Evolutionary conservation across 1,140 invertebrate species (phyloP).

Genomic region (Hormaphis cornu): DNA sequence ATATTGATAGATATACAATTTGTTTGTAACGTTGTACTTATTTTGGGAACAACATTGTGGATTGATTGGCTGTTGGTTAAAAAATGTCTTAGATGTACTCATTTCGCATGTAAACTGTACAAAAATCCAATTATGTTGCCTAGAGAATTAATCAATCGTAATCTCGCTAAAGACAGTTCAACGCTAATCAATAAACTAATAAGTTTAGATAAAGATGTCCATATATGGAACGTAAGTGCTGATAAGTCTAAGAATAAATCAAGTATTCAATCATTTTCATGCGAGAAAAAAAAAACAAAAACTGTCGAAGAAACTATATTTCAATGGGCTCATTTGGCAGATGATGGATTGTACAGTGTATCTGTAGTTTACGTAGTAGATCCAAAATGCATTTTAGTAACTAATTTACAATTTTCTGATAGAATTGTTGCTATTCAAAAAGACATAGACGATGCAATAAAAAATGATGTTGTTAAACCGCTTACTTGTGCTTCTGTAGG

Average conservation of each 20-base stretch:
- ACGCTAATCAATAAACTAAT: not conserved
- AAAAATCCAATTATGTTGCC: not conserved
- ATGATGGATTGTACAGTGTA: not conserved
- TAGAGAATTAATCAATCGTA: slow-evolving; percentile 9
- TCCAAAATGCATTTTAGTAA: slow-evolving; percentile 9
- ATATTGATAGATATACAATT: not conserved
- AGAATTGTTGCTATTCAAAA: not conserved
- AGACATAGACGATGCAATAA: not conserved
- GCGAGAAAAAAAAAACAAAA: not conserved
- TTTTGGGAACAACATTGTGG: slow-evolving; percentile 3
- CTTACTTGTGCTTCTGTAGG: not conserved
- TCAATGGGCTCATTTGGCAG: slow-evolving; percentile 17
- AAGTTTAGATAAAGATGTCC: not conserved
- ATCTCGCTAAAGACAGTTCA: not conserved
- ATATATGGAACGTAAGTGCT: not conserved
- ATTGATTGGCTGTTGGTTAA: slow-evolving; percentile 3
- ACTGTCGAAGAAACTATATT: not conserved
- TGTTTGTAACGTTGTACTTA: slow-evolving; percentile 20
- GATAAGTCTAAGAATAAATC: not conserved
- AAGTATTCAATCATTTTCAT: not conserved
- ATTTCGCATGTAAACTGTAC: slow-evolving; percentile 6
- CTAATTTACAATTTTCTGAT: not conserved
- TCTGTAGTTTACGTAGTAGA: not conserved
- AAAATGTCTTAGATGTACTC: slow-evolving; percentile 17
- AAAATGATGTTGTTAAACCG: not conserved